Conservation (phyloP, 2,888 invertebrate genomes). For the Drosophila demipolita region DNA sequence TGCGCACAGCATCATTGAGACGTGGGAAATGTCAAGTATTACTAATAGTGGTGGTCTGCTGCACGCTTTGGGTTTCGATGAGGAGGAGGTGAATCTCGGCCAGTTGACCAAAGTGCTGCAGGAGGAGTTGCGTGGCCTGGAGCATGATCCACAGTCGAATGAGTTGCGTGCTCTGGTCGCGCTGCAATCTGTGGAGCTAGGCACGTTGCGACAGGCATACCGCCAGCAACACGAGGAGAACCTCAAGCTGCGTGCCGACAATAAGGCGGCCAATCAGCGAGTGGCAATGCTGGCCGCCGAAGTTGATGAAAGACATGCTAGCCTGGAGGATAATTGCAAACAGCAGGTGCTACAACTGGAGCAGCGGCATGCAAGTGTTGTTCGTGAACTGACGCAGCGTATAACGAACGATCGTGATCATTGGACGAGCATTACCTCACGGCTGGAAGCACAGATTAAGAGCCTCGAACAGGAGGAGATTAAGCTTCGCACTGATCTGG, state of each 20-base stretch:
- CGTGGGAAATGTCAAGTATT: conserved; percentile 91
- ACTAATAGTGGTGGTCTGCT: conserved; percentile 88
- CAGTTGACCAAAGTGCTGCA: conserved; percentile 90
- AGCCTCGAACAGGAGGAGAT: conserved; percentile 89
- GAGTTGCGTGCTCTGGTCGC: conserved; percentile 87
- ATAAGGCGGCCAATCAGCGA: conserved; percentile 92
- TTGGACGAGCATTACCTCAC: conserved; percentile 86
- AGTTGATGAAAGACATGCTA: conserved; percentile 95
- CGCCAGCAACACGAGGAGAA: conserved; percentile 91
- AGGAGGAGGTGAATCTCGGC: conserved; percentile 86
- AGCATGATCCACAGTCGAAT: conserved; percentile 83
- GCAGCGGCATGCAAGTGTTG: conserved; percentile 90
- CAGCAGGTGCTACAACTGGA: conserved; percentile 89
- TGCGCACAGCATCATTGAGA: conserved; percentile 87
- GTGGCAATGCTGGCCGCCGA: conserved; percentile 94
- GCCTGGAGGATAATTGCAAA: conserved; percentile 91
- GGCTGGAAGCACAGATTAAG: conserved; percentile 88
- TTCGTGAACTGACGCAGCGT: conserved; percentile 90
- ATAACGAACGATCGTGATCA: conserved; percentile 91
- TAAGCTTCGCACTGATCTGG: conserved; percentile 88
- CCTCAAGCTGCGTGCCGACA: conserved; percentile 91
- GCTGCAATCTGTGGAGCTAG: conserved; percentile 89
- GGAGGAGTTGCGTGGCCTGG: conserved; percentile 87
- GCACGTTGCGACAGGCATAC: conserved; percentile 87
- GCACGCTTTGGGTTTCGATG: conserved; percentile 89